phyloP scores from a whole-genome alignment of 2,888 invertebrate genomes.

The Nipponacmea schrenckii region DNA sequence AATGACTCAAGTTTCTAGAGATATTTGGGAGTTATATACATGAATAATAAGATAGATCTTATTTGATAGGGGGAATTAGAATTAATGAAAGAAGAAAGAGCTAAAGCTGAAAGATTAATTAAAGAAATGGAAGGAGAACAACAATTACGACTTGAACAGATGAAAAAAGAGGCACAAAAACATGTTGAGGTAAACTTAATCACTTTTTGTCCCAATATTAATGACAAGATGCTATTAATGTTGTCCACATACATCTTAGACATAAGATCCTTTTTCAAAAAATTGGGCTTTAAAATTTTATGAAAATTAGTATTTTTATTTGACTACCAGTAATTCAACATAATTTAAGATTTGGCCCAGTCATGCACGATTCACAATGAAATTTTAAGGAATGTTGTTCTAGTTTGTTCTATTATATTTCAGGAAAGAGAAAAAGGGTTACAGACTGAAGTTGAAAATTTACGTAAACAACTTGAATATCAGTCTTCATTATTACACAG shows the following conservation, averaged over 20 bases:
- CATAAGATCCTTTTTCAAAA: not conserved
- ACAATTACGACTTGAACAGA: slow-evolving; percentile 38
- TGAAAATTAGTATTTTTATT: too few relatives aligned
- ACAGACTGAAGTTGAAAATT: slow-evolving; percentile 46
- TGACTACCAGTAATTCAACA: too few relatives aligned
- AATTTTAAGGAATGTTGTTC: too few relatives aligned
- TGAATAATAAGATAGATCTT: too few relatives aligned
- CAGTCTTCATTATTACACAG: slow-evolving; percentile 47
- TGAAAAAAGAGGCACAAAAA: slow-evolving; percentile 49
- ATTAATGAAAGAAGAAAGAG: slow-evolving; percentile 52
- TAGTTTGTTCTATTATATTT: not conserved
- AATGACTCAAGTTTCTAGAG: too few relatives aligned
- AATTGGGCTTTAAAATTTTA: too few relatives aligned
- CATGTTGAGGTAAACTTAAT: slow-evolving; percentile 48
- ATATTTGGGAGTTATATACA: too few relatives aligned
- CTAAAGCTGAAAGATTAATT: slow-evolving; percentile 49
- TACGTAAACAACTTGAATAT: slow-evolving; percentile 46
- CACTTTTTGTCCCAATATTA: too few relatives aligned
- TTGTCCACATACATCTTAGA: not conserved
- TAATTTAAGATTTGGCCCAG: too few relatives aligned
- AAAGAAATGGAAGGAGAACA: slow-evolving; percentile 50
- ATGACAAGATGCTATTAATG: too few relatives aligned
- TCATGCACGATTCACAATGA: too few relatives aligned
- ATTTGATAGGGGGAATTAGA: slow-evolving; percentile 51
- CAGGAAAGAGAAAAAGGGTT: slow-evolving; percentile 51